Evolutionary conservation across 2,888 invertebrate species (phyloP).

Genomic region (Agrotis ipsilon): DNA sequence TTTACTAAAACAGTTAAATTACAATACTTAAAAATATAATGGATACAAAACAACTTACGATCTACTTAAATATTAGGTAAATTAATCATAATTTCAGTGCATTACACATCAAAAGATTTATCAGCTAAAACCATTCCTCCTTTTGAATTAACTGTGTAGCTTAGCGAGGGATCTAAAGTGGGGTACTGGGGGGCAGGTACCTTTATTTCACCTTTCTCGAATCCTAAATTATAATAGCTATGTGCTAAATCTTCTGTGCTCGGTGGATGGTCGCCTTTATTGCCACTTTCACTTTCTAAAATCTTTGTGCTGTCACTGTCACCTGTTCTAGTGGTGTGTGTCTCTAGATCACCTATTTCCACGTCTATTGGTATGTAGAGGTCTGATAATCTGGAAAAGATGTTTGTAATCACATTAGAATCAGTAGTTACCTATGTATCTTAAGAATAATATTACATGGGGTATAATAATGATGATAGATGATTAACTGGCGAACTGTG

Average conservation of each 20-base stretch:
- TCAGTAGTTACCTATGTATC: too few relatives aligned
- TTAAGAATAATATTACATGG: too few relatives aligned
- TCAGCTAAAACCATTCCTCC: conserved; percentile 54
- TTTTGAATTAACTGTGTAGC: conserved; percentile 71
- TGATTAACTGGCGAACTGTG: too few relatives aligned
- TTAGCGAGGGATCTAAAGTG: conserved; percentile 74
- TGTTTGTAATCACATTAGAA: background rate
- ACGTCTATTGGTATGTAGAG: conserved; percentile 62
- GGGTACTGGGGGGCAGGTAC: conserved; percentile 54
- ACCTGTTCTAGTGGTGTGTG: conserved; percentile 31
- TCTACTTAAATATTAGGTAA: background rate
- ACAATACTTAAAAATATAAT: conserved; percentile 11
- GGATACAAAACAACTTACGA: conserved; percentile 28
- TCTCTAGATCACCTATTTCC: conserved; percentile 44
- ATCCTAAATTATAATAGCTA: conserved; percentile 71
- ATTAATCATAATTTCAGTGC: conserved; percentile 12
- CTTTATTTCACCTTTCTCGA: conserved; percentile 61
- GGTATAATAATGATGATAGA: too few relatives aligned
- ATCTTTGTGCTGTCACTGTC: conserved; percentile 5
- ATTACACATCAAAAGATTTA: conserved; percentile 50
- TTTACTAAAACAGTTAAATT: conserved; percentile 6
- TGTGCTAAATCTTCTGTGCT: conserved; percentile 29
- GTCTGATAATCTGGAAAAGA: conserved; percentile 66
- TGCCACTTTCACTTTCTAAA: conserved; percentile 20
- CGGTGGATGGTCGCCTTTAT: conserved; percentile 2